A percentile compares a stretch with the other conserved stretches of the same genome.
Conservation (phyloP, 2,888 invertebrate genomes). For the Nymphalis polychloros region DNA sequence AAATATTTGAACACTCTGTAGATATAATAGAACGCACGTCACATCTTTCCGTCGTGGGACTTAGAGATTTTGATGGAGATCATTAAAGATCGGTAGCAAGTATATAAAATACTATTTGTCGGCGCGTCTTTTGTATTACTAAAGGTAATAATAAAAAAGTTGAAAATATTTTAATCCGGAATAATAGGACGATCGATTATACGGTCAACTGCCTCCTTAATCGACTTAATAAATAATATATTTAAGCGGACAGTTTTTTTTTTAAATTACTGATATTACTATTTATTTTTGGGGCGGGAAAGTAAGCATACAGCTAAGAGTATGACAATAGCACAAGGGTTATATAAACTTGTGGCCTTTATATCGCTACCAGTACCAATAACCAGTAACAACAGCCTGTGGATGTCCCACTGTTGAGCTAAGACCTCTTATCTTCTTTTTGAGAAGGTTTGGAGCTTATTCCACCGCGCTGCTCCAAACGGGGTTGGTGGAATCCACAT, state of each 20-base stretch:
- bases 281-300: background rate
- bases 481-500: no score
- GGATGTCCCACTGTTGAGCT: no score
- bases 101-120: slow-evolving; percentile 66
- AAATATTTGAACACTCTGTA: slow-evolving; percentile 42
- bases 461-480: no score
- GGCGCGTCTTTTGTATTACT: slow-evolving; percentile 42
- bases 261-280: background rate
- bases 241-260: background rate
- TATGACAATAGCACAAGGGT: no score
- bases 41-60: slow-evolving; percentile 39
- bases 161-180: slow-evolving; percentile 42
- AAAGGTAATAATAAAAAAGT: background rate
- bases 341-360: no score
- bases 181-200: slow-evolving; percentile 26
- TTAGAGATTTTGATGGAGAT: slow-evolving; percentile 53
- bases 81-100: slow-evolving; percentile 58
- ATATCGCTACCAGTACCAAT: no score
- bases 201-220: background rate
- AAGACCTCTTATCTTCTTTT: no score
- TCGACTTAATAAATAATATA: background rate
- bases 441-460: no score
- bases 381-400: no score
- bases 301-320: background rate
- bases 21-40: slow-evolving; percentile 33